Percentiles rank a stretch among this genome's conserved stretches.
Conservation (phyloP, 2,888 invertebrate genomes). For the Polymixis lichenea region DNA sequence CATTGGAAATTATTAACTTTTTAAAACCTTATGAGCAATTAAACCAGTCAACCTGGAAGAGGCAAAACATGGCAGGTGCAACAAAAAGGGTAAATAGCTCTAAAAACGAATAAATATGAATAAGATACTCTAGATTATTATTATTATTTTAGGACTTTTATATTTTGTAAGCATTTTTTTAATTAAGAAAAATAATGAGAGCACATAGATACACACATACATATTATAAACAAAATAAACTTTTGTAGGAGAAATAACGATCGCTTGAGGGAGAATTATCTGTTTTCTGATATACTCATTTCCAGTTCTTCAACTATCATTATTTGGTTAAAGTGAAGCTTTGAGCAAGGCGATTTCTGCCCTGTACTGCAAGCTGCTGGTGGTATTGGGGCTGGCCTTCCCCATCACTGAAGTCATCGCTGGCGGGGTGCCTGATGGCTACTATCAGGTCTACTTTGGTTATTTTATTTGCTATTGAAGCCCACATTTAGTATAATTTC, state of each 20-base stretch:
- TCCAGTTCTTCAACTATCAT: background rate
- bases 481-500: background rate
- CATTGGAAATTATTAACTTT: background rate
- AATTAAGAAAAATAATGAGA: too few relatives aligned
- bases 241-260: background rate
- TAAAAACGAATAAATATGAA: background rate
- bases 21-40: background rate
- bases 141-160: too few relatives aligned
- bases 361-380: constrained; percentile 95
- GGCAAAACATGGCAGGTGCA: background rate
- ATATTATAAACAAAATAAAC: background rate
- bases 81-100: background rate
- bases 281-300: too few relatives aligned
- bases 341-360: constrained; percentile 94
- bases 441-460: constrained; percentile 91
- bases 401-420: constrained; percentile 97
- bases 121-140: too few relatives aligned
- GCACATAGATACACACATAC: background rate
- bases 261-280: background rate
- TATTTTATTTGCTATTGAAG: background rate
- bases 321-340: constrained; percentile 90
- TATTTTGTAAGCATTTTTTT: too few relatives aligned
- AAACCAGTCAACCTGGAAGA: background rate
- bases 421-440: constrained; percentile 93
- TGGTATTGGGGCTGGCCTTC: constrained; percentile 95